Evolutionary conservation across 2,797 vertebrate species (phyloP).

Genomic region (Tadarida brasiliensis): DNA sequence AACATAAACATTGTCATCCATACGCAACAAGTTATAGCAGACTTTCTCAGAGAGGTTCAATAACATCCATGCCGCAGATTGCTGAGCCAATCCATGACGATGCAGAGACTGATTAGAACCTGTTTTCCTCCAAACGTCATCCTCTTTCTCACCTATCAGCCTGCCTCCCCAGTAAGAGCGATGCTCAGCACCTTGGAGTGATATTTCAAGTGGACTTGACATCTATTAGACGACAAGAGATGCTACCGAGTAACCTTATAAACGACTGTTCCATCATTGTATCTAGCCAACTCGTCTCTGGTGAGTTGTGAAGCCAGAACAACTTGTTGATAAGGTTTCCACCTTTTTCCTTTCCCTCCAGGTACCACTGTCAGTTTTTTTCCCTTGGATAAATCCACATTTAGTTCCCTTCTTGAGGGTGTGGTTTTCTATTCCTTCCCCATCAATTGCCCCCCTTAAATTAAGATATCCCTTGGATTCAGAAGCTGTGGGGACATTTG

Average conservation of each 20-base stretch:
- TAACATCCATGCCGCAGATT: neutral
- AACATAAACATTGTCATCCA: neutral
- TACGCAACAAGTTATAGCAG: neutral
- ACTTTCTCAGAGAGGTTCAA: neutral
- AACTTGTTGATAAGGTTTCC: neutral
- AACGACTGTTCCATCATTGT: neutral
- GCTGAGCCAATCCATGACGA: neutral
- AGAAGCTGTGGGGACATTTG: neutral
- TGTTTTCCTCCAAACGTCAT: neutral
- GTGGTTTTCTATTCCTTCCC: neutral
- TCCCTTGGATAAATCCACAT: neutral
- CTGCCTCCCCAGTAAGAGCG: neutral
- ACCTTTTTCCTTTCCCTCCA: neutral
- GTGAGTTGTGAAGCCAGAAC: neutral
- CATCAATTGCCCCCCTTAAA: neutral
- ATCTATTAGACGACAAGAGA: neutral
- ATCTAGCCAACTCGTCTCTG: neutral
- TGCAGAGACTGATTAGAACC: neutral
- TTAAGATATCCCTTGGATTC: neutral
- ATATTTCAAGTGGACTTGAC: neutral
- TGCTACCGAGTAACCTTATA: neutral
- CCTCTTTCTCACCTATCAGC: neutral
- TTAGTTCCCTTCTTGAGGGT: neutral
- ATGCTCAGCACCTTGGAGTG: neutral
- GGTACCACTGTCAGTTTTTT: neutral